Evolutionary conservation across 2,113 vertebrate species (phyloP).

Genomic region (Pongo abelii): DNA sequence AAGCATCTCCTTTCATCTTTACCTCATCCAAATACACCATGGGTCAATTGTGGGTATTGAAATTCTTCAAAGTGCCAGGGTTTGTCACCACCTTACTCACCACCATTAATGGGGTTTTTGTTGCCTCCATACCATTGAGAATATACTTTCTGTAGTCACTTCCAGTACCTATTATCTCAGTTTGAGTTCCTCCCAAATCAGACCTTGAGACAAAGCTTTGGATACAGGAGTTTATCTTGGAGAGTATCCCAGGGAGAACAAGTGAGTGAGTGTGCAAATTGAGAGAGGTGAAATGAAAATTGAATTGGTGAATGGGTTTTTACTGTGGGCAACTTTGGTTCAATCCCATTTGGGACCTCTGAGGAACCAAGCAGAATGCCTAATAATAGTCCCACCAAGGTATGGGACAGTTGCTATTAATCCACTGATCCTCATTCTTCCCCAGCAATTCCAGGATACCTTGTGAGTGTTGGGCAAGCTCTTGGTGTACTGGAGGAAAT

Average conservation of each 20-base stretch:
- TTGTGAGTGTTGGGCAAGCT: background rate
- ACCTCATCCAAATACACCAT: background rate
- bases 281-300: background rate
- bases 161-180: background rate
- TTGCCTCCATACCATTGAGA: background rate
- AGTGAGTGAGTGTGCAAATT: background rate
- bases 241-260: background rate
- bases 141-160: background rate
- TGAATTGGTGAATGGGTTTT: background rate
- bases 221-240: background rate
- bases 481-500: background rate
- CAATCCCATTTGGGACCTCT: background rate
- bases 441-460: background rate
- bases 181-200: background rate
- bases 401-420: background rate
- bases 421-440: background rate
- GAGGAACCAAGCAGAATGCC: background rate
- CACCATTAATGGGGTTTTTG: background rate
- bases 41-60: background rate
- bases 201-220: background rate
- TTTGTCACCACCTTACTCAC: background rate
- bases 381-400: background rate
- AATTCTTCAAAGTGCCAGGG: background rate
- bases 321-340: background rate
- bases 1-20: background rate